These are phyloP conservation scores for Pollenia angustigena DNA, from an alignment of 2,888 invertebrate genomes.

Conservation along the genomic window DNA sequence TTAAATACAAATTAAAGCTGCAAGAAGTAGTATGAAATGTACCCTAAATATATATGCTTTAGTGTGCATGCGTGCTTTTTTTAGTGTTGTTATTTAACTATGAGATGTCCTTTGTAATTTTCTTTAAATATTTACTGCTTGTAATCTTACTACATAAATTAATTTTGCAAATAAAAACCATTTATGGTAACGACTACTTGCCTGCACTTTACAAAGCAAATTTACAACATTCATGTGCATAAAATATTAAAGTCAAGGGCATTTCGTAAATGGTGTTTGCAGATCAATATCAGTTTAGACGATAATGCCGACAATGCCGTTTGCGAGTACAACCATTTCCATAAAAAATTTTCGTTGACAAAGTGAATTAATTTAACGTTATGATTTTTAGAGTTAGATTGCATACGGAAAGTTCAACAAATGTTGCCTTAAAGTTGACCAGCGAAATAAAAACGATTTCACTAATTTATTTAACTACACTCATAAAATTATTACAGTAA, in stretches of 20 bases:
- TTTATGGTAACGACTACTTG: slow-evolving; percentile 30
- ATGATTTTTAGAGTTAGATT: too few species aligned
- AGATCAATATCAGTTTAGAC: too few species aligned
- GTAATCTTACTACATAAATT: slow-evolving; percentile 64
- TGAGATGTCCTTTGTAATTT: slow-evolving; percentile 55
- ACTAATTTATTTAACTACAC: too few species aligned
- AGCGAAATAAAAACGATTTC: too few species aligned
- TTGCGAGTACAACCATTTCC: too few species aligned
- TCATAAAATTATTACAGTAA: too few species aligned
- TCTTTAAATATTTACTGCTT: slow-evolving; percentile 68
- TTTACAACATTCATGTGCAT: background rate
- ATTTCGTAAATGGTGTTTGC: background rate
- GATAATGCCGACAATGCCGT: too few species aligned
- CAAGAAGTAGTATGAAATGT: slow-evolving; percentile 25
- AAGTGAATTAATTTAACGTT: too few species aligned
- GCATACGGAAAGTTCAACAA: too few species aligned
- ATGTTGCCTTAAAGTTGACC: too few species aligned
- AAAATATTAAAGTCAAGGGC: background rate
- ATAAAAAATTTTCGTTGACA: too few species aligned
- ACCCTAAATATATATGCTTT: background rate
- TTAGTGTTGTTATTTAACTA: background rate
- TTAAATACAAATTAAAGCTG: slow-evolving; percentile 50
- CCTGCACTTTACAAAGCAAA: background rate
- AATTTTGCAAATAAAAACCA: slow-evolving; percentile 16
- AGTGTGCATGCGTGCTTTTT: background rate